Percentiles rank a stretch among this genome's conserved stretches.
phyloP scores from a whole-genome alignment of 2,888 invertebrate species.

The Dynastes tityus region DNA sequence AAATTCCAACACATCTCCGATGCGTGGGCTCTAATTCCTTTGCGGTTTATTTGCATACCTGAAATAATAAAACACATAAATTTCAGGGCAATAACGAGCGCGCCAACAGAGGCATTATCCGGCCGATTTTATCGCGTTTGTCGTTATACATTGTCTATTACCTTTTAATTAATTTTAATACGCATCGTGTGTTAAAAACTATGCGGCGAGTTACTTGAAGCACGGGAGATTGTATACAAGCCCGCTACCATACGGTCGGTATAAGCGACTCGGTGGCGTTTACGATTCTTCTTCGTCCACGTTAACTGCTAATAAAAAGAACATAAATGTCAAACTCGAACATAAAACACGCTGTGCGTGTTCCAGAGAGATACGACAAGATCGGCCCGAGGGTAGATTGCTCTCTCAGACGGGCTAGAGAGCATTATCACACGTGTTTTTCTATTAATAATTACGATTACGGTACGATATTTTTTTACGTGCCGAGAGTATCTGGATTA shows the following conservation, averaged over 20 bases:
- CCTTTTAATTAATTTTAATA: constrained; percentile 46
- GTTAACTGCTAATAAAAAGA: constrained; percentile 69
- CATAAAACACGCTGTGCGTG: constrained; percentile 68
- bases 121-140: constrained; percentile 32
- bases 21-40: constrained; percentile 4
- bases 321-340: constrained; percentile 67
- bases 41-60: constrained; percentile 28
- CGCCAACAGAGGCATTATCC: constrained; percentile 11
- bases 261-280: constrained; percentile 33
- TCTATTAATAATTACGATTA: constrained; percentile 45
- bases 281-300: constrained; percentile 60
- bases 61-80: constrained; percentile 31
- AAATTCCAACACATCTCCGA: constrained; percentile 9
- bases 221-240: constrained; percentile 22
- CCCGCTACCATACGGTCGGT: not conserved
- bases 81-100: constrained; percentile 22
- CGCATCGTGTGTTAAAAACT: constrained; percentile 23
- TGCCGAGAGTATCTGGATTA: not conserved
- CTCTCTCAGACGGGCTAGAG: constrained; percentile 18
- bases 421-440: constrained; percentile 32
- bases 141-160: constrained; percentile 17
- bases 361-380: constrained; percentile 67
- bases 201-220: constrained; percentile 18
- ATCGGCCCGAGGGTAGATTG: constrained; percentile 55
- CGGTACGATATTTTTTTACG: constrained; percentile 5